Evolutionary conservation across 2,113 vertebrate species (phyloP).

Genomic region (Myanophis thanlyinensis): DNA sequence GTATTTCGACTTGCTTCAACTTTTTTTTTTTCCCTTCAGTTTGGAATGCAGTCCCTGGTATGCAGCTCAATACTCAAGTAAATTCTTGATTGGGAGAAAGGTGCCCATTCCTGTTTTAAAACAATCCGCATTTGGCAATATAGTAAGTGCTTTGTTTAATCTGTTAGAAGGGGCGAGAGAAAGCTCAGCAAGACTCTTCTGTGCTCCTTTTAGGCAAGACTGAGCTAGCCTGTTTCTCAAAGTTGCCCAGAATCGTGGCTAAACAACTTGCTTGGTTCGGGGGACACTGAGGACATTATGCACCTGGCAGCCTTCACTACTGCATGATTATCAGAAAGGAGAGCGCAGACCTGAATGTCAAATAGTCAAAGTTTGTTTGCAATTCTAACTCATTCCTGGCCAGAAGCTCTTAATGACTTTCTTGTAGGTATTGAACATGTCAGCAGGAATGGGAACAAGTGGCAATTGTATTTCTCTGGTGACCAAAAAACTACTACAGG

Average conservation of each 20-base stretch:
- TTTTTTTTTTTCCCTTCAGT: not conserved
- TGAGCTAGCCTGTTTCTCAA: not conserved
- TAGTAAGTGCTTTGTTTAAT: not conserved
- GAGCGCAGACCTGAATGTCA: not conserved
- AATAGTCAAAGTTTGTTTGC: conserved; percentile 27
- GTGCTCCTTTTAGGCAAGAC: not conserved
- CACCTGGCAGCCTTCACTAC: not conserved
- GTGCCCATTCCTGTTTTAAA: not conserved
- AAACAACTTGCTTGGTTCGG: not conserved
- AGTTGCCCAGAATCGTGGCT: not conserved
- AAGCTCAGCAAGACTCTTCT: not conserved
- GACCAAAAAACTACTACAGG: not conserved
- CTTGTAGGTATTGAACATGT: conserved; percentile 22
- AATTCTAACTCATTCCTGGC: conserved; percentile 26
- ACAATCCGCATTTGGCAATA: not conserved
- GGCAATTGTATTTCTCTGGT: conserved; percentile 11
- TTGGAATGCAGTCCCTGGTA: not conserved
- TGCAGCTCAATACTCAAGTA: not conserved
- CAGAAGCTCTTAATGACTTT: conserved; percentile 36
- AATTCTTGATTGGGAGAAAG: not conserved
- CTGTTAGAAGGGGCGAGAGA: not conserved
- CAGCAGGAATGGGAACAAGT: conserved; percentile 42
- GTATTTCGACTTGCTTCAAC: not conserved
- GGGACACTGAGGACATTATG: conserved; percentile 10
- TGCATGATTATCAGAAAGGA: accelerated